A percentile compares a stretch with the other conserved stretches of the same genome.
Evolutionary conservation across 37 sponge, comb jelly and placozoan species (phyloP).

Genomic region (Mnemiopsis leidyi): DNA sequence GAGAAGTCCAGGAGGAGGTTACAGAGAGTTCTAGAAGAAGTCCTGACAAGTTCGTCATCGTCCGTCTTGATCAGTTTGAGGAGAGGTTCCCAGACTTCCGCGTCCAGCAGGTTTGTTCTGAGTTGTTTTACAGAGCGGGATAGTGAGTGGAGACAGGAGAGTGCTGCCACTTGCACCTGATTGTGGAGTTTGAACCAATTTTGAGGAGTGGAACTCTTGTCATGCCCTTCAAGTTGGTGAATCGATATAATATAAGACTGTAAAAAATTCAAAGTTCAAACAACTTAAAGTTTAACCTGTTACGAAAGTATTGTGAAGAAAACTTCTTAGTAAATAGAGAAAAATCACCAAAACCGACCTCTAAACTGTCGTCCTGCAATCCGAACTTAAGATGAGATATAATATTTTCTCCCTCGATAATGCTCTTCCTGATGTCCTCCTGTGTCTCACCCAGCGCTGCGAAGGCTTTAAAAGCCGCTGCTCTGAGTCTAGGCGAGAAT

Average conservation of each 20-base stretch:
- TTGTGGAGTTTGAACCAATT: no score
- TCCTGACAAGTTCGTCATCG: slow-evolving; percentile 66
- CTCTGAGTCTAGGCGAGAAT: slow-evolving; percentile 11
- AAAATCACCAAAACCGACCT: not conserved
- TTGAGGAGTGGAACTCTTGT: no score
- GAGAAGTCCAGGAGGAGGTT: slow-evolving; percentile 77
- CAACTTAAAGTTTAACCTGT: no score
- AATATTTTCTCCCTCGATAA: slow-evolving; percentile 61
- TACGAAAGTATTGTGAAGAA: not conserved
- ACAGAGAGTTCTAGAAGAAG: slow-evolving; percentile 67
- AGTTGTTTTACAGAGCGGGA: slow-evolving; percentile 78
- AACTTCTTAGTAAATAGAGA: not conserved
- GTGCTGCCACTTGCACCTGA: slow-evolving; percentile 60
- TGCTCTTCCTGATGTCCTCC: slow-evolving; percentile 60
- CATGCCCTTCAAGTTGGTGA: no score
- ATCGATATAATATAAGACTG: no score
- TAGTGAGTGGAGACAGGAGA: slow-evolving; percentile 71
- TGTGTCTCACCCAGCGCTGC: slow-evolving; percentile 57
- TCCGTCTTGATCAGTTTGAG: slow-evolving; percentile 64
- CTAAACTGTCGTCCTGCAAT: slow-evolving; percentile 35
- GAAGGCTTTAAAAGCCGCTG: slow-evolving; percentile 57
- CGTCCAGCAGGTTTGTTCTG: slow-evolving; percentile 69
- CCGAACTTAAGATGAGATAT: slow-evolving; percentile 58
- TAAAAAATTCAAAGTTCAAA: no score
- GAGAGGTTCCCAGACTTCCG: slow-evolving; percentile 69